Evolutionary conservation across 2,113 vertebrate species (phyloP), one percentile per base, ranked within the genome.

Genomic region (Campylomormyrus tamandua): DNA sequence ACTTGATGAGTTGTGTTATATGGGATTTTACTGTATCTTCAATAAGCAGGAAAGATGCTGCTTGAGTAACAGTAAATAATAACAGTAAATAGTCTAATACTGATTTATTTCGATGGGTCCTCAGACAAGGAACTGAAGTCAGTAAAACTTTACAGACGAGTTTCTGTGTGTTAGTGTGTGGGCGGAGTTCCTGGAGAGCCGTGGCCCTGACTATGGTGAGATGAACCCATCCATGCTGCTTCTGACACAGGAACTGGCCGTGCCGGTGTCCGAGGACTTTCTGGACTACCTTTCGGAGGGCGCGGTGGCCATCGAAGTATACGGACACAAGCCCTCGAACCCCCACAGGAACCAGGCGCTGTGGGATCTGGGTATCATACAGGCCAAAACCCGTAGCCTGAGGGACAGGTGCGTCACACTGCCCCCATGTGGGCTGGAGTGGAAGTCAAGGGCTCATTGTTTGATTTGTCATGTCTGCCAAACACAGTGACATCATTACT

Each of bases 341-440:
- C 95, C 98, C 90, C 96, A 97, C 24, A 97, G 95, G 92, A 99
- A 98, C 92, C 96, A 97, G 0, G 96, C 98, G 15, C 92, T 99
- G 45, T 99, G 98, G 98, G 98, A 99, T 93, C 92, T 99, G 91
- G 98, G 98, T 92, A 99, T 99, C 86, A 99, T 99, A 88, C 98
- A 99, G 92, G 98, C 98, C 90, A 99, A 99, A 94, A 99, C 98
- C 15, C 97, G 98, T 48, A 99, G 97, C 62, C 96, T 99, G 56
- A 95, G 98, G 46, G 98, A 99, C 95, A 97, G 98, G 98, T 99
- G 90, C 90, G 3, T 9, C 70, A 50, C 74, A n/a, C 35, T 80
- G 6, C 74, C 35, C 74, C 1, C 9, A 10, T 19, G 19, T 84
- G 42, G 83, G 21, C 83, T 10, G 7, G 42, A 13, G 80, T 46